Conservation (phyloP, 2,888 invertebrate genomes). For the Lysandra coridon region DNA sequence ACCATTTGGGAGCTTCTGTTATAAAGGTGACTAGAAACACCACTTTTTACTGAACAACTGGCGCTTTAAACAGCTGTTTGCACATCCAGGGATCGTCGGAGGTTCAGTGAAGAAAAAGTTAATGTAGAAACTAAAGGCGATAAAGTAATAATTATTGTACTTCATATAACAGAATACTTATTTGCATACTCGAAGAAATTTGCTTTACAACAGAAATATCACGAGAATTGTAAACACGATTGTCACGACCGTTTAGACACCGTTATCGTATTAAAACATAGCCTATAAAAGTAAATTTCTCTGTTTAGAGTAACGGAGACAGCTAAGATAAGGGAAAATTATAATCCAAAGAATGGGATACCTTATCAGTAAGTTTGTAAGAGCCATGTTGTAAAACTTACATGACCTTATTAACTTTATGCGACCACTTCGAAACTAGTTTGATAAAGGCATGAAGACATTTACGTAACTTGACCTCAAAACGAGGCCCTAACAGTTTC, state of each 20-base stretch:
- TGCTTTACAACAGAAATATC: neutral
- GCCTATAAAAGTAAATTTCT: neutral
- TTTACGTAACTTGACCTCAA: slow-evolving; percentile 46
- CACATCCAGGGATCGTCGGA: neutral
- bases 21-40: slow-evolving; percentile 23
- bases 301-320: neutral
- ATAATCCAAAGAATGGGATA: neutral
- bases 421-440: slow-evolving; percentile 67
- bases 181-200: neutral
- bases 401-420: slow-evolving; percentile 75
- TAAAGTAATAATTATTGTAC: neutral
- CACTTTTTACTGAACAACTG: slow-evolving; percentile 5
- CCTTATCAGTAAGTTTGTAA: slow-evolving; percentile 5
- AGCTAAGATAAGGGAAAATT: neutral
- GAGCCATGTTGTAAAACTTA: slow-evolving; percentile 53
- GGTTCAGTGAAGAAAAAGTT: neutral
- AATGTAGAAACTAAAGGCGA: neutral
- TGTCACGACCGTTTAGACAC: slow-evolving; percentile 11
- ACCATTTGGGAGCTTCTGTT: slow-evolving; percentile 28
- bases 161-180: neutral
- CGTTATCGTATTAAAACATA: slow-evolving; percentile 2
- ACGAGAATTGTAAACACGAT: slow-evolving; percentile 7
- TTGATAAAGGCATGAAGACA: slow-evolving; percentile 45
- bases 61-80: slow-evolving; percentile 1
- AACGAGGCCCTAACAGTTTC: slow-evolving; percentile 44